Evolutionary conservation across 2,888 invertebrate genomes (phyloP), one percentile per base, ranked within the genome.

Genomic region (Trissolcus japonicus): DNA sequence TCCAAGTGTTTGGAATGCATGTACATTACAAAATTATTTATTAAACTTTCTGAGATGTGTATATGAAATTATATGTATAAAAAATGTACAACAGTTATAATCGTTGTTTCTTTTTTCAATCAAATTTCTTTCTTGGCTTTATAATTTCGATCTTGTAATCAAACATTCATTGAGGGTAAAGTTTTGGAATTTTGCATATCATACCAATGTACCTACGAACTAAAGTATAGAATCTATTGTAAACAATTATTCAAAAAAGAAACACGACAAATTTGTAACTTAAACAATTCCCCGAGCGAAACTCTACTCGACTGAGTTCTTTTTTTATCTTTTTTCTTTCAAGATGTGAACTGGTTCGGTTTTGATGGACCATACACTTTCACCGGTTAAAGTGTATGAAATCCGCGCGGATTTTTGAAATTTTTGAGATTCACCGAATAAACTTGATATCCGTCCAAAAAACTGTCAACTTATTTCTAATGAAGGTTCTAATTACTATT

Each of bases 341-440:
- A 21, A 56, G 57, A 71, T 71, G 50, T 56, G 40, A 59, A 68
- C 68, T 75, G 68, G 63, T 63, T 75, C 63, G 50, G 48, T 59
- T 75, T 75, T 68, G 62, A 75, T 57, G 59, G 63, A 59, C 68
- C 57, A 48, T 43, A 29, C 68, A 75, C 75, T 75, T 75, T 75
- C 75, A 69, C 75, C 60, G 75, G 75, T 63, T 65, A 75, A 75
- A 75, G 68, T 43, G 59, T 59, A 46, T 68, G 21, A 63, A 48
- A 74, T 41, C 53, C 35, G 41, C 40, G 11, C 43, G 17, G 59
- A 57, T 56, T 63, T 75, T 75, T 56, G 54, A 40, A 75, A 75
- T 67, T 60, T 35, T 35, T 35, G 35, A 35, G 35, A 35, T 35
- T 35, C 6, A 35, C 11, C 11, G 35, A 11, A 35, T 35, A 11